phyloP scores from a whole-genome alignment of 2,797 vertebrate genomes.

The Taeniopygia guttata region DNA sequence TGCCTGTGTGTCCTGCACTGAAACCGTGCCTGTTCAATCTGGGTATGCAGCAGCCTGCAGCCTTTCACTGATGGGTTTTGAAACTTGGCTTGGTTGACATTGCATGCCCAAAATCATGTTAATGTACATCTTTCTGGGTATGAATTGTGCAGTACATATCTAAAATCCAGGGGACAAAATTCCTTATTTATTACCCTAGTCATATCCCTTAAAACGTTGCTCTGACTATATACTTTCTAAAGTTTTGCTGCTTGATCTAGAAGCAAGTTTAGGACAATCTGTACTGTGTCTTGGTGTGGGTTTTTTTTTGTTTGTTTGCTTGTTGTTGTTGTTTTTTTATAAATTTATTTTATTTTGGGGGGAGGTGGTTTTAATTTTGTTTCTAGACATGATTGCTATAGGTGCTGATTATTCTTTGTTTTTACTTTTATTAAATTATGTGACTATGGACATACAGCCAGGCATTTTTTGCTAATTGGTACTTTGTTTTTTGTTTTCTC shows the following conservation, averaged over 20 bases:
- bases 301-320: background rate
- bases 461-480: background rate
- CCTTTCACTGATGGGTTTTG: background rate
- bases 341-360: background rate
- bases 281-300: background rate
- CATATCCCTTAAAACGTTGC: background rate
- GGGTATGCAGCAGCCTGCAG: background rate
- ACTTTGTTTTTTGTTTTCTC: background rate
- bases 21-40: background rate
- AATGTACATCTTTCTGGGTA: background rate
- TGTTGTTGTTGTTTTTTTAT: no score
- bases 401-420: background rate
- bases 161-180: background rate
- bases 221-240: background rate
- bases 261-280: background rate
- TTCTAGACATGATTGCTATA: background rate
- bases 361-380: background rate
- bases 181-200: background rate
- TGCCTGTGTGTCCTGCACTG: background rate
- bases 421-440: background rate
- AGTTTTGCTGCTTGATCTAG: background rate
- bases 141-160: fast-evolving
- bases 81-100: background rate
- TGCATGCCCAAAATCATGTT: background rate
- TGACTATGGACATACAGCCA: background rate